Conservation (phyloP, 2,888 invertebrate species). For the Anoplius nigerrimus region DNA sequence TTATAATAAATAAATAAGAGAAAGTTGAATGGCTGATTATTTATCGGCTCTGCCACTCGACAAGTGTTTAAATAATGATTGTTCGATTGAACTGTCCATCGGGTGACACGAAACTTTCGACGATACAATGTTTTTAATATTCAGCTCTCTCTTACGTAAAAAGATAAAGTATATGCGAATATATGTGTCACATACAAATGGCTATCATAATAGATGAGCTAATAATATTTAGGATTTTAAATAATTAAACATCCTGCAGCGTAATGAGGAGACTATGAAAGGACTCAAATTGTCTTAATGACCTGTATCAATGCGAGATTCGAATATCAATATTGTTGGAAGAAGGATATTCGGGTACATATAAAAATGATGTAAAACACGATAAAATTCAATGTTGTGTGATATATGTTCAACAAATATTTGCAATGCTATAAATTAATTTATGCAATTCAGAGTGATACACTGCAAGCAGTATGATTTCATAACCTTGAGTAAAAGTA, state of each 20-base stretch:
- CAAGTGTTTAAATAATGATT: not conserved
- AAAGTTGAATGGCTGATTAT: constrained; percentile 37
- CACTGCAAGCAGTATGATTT: constrained; percentile 33
- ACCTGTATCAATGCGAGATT: no score
- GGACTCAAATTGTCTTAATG: not conserved
- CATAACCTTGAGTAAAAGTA: constrained; percentile 41
- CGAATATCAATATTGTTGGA: constrained; percentile 5
- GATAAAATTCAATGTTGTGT: constrained; percentile 32
- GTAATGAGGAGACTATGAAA: not conserved
- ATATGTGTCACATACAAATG: constrained; percentile 34
- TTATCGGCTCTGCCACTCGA: constrained; percentile 19
- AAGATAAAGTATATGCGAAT: constrained; percentile 31
- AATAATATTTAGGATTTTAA: constrained; percentile 32
- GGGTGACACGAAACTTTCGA: constrained; percentile 6
- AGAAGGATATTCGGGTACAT: constrained; percentile 31
- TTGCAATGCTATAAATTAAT: constrained; percentile 37
- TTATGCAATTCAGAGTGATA: constrained; percentile 34
- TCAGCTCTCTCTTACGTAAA: constrained; percentile 29
- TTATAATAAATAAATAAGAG: constrained; percentile 47
- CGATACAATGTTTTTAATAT: constrained; percentile 22
- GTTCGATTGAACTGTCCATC: not conserved
- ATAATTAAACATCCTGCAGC: constrained; percentile 20
- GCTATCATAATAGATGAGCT: constrained; percentile 28
- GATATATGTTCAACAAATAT: constrained; percentile 24
- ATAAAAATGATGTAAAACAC: constrained; percentile 51